Evolutionary conservation across 2,113 vertebrate genomes (phyloP), one percentile per base, ranked within the genome.

Genomic region (Ceyx cyanopectus): DNA sequence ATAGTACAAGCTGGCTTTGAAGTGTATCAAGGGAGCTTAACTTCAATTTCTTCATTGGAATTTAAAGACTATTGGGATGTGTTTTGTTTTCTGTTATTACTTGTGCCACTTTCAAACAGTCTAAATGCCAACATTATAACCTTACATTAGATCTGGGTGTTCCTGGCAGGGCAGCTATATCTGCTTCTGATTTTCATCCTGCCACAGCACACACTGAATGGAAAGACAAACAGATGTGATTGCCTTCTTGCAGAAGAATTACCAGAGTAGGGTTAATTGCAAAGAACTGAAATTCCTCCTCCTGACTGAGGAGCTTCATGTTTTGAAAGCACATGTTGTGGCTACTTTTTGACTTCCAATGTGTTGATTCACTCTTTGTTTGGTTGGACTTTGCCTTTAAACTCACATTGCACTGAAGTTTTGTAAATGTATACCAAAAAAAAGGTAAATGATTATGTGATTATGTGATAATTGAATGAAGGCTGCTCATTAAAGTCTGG

Each of bases 151-250:
- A 69, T 66, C 20, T 63, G 24, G 24, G 75, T 56, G 17, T 56
- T 89, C 63, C 62, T 79, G 43, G 37, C 79, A 82, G 54, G 54
- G 30, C 32, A 87, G 19, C 46, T 62, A 85, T 23, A 27, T 86
- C 93, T 86, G 76, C 69, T 95, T 86, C 88, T 72, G 48, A 90
- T 96, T 96, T 93, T 88, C 53, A 57, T 78, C 32, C 54, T 86
- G 50, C 57, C 48, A 78, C 45, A 86, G 87, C 0, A 3, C 23
- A 56, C 37, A 14, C 14, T 65, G 21, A 69, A 21, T 54, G 34
- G 66, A 87, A 92, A 76, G 62, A 53, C 68, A 85, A 83, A 77
- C 54, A 93, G 83, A 92, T 60, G 26, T 32, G n/a, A 61, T 10
- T 58, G 50, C 46, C 73, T 77, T 63, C 85, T 83, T 84, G 50